Percentiles rank a stretch among this genome's conserved stretches.
These are phyloP conservation scores for Dusona sp. DNA, from an alignment of 2,888 invertebrate species.

Conservation along the genomic window DNA sequence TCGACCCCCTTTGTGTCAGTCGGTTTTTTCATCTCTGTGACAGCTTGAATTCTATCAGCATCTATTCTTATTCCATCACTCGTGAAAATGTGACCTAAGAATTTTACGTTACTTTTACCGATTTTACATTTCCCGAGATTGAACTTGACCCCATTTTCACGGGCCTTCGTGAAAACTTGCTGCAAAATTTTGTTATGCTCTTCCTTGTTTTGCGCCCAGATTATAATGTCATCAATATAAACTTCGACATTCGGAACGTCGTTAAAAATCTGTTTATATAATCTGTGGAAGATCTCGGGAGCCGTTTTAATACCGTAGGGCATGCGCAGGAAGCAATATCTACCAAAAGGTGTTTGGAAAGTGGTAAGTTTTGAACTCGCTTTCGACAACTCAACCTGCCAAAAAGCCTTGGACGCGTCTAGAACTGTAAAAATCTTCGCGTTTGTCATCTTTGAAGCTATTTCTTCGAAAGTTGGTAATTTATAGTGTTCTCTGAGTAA, in stretches of 20 bases:
- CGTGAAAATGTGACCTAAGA: constrained; percentile 63
- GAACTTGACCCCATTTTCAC: constrained; percentile 53
- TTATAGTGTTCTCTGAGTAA: constrained; percentile 72
- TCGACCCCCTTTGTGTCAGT: constrained; percentile 55
- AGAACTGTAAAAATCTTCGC: constrained; percentile 72
- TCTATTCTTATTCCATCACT: constrained; percentile 55
- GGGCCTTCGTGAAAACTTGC: constrained; percentile 46
- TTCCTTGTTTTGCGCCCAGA: constrained; percentile 61
- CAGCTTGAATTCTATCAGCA: constrained; percentile 53
- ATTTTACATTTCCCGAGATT: constrained; percentile 64
- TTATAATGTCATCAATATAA: constrained; percentile 68
- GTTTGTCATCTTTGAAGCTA: constrained; percentile 70
- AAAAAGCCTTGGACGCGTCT: constrained; percentile 74
- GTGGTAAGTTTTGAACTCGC: constrained; percentile 73
- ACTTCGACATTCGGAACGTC: constrained; percentile 63
- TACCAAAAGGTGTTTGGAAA: constrained; percentile 76
- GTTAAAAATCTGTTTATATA: constrained; percentile 65
- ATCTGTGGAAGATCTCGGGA: constrained; percentile 67
- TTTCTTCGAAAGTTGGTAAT: constrained; percentile 76
- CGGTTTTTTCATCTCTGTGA: constrained; percentile 60
- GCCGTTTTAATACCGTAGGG: constrained; percentile 72
- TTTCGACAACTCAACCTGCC: constrained; percentile 71
- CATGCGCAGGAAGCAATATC: constrained; percentile 74
- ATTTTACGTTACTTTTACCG: constrained; percentile 50
- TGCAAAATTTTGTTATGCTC: constrained; percentile 58